These are phyloP conservation scores for Mycteria americana DNA, from an alignment of 2,797 vertebrate species.

Conservation along the genomic window DNA sequence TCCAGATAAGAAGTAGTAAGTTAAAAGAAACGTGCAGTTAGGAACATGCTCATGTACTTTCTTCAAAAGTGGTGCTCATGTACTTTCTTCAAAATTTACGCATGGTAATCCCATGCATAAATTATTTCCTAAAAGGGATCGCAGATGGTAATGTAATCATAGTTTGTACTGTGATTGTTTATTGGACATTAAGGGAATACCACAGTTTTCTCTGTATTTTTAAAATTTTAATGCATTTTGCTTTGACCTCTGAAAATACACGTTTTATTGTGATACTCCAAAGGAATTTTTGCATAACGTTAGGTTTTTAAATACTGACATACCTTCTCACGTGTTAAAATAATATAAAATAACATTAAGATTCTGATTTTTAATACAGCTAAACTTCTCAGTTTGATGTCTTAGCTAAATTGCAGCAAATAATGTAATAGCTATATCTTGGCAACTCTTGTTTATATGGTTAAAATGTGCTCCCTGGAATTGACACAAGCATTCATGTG, in stretches of 20 bases:
- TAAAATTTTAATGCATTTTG: not conserved
- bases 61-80: not conserved
- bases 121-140: not conserved
- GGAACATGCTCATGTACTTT: not conserved
- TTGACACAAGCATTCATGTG: constrained; percentile 81
- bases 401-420: not conserved
- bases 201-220: not conserved
- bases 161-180: not conserved
- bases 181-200: not conserved
- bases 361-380: not conserved
- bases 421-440: constrained; percentile 8
- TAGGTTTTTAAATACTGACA: not conserved
- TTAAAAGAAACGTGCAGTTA: not conserved
- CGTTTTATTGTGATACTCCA: not conserved
- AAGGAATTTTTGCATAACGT: not conserved
- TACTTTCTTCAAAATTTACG: not conserved
- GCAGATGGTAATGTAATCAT: not conserved
- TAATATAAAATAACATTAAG: not conserved
- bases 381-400: not conserved
- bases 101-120: not conserved
- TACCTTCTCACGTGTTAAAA: not conserved
- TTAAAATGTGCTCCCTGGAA: constrained; percentile 68
- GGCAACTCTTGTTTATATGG: constrained; percentile 44
- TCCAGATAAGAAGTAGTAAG: not conserved
- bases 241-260: not conserved